Evolutionary conservation across 2,797 vertebrate species (phyloP), one percentile per base, ranked within the genome.

Genomic region (Gymnothorax reevesii): DNA sequence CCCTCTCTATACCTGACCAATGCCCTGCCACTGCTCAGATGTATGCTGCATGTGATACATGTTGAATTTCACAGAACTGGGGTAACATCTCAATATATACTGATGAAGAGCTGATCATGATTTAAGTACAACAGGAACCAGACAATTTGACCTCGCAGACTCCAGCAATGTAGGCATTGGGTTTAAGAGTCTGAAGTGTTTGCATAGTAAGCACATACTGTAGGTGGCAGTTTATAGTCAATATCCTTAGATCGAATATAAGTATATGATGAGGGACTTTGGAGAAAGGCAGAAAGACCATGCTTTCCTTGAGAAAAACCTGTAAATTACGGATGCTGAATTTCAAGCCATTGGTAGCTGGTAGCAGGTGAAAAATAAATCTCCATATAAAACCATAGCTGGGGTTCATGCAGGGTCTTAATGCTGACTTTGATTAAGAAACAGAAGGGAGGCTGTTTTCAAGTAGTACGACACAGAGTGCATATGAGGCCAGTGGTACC

Each of bases 41-140:
- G 69, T 25, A 71, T 69, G 3, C 13, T 9, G 33, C 33, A 7
- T 71, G 20, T 27, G 62, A 52, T 7, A 69, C 62, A 22, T 10
- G 66, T 17, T 52, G n/a, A 60, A 10, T 52, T n/a, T 6, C 20
- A 84, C 20, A 71, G 49, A 71, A 22, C 62, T 52, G 64, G 83
- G 12, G 10, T 64, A 71, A 71, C 62, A 54, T 71, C 66, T 13
- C 3, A 69, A 62, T 66, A 20, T 71, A 4, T 71, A 54, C 49
- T n/a, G 62, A 84, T 69, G 66, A 55, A 60, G 83, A 84, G 83
- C 22, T 84, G 54, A 84, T 22, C 57, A 42, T 42, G 33, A 2
- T 42, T 42, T 42, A 42, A 1, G 33, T 64, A 59, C 57, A 2
- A 13, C 27, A 71, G 83, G 27, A 20, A 22, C 42, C 49, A 54